Evolutionary conservation across 2,888 invertebrate species (phyloP).

Genomic region (Eupithecia subfuscata): DNA sequence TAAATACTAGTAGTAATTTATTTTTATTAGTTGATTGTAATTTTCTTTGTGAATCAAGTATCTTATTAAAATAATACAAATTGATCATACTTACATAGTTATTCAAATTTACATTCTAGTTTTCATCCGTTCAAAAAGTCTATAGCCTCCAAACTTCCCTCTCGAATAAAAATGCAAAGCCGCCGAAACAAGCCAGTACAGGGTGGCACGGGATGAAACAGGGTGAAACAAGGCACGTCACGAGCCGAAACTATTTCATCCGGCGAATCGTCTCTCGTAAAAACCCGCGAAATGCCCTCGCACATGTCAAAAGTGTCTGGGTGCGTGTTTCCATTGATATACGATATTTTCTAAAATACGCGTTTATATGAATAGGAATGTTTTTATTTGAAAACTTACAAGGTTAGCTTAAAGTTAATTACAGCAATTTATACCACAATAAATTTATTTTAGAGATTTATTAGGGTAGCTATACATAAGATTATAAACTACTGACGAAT

Average conservation of each 20-base stretch:
- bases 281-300: slow-evolving; percentile 50
- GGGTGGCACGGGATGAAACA: slow-evolving; percentile 15
- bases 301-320: slow-evolving; percentile 49
- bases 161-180: slow-evolving; percentile 6
- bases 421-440: no score
- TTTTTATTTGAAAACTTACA: no score
- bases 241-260: slow-evolving; percentile 39
- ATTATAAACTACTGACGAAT: no score
- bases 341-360: slow-evolving; percentile 16
- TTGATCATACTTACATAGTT: no score
- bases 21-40: no score
- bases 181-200: slow-evolving; percentile 6
- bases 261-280: slow-evolving; percentile 49
- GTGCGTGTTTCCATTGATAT: slow-evolving; percentile 31
- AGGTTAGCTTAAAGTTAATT: no score
- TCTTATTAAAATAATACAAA: no score
- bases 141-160: slow-evolving; percentile 1
- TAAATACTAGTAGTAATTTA: no score
- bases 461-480: no score
- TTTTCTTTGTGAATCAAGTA: no score
- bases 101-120: not conserved
- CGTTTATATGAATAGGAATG: not conserved
- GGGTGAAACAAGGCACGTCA: slow-evolving; percentile 25
- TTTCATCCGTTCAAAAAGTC: not conserved
- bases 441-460: no score